These are phyloP conservation scores for Patiria pectinifera DNA, from an alignment of 53 echinoderm and acorn worm genomes.

Conservation along the genomic window DNA sequence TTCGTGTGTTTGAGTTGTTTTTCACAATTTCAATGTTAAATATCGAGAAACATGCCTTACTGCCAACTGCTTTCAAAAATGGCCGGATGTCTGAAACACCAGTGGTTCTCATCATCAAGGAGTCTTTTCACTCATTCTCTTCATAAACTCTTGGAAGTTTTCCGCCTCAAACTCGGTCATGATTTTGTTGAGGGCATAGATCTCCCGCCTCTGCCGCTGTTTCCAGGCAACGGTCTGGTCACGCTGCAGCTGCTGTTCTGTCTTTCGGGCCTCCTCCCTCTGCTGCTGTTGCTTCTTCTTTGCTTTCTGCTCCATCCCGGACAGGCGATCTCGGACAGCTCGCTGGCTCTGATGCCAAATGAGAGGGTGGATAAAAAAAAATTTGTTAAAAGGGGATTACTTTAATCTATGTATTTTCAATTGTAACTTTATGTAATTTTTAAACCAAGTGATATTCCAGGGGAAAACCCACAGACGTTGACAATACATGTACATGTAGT, in stretches of 20 bases:
- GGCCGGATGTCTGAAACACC: conserved; percentile 31
- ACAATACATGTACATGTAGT: too few species aligned
- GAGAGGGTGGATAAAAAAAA: not conserved
- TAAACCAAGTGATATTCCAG: too few species aligned
- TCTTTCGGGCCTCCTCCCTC: conserved; percentile 73
- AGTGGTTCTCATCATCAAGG: not conserved
- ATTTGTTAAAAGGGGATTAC: too few species aligned
- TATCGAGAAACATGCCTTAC: too few species aligned
- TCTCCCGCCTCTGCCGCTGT: conserved; percentile 83
- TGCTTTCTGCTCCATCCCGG: conserved; percentile 74
- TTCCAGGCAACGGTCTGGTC: conserved; percentile 61
- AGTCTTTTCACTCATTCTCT: conserved; percentile 29
- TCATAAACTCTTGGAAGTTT: conserved; percentile 79
- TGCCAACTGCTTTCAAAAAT: too few species aligned
- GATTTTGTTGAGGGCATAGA: conserved; percentile 96
- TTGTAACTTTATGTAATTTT: too few species aligned
- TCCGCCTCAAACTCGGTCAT: conserved; percentile 89
- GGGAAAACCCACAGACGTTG: too few species aligned
- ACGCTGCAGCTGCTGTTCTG: conserved; percentile 75
- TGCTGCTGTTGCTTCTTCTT: conserved; percentile 72
- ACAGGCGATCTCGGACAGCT: conserved; percentile 80
- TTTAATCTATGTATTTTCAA: too few species aligned
- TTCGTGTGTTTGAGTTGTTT: too few species aligned
- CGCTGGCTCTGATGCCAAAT: conserved; percentile 80
- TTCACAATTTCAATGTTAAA: too few species aligned